Evolutionary conservation across 2,797 vertebrate species (phyloP).

Genomic region (Dromococcyx pavoninus): DNA sequence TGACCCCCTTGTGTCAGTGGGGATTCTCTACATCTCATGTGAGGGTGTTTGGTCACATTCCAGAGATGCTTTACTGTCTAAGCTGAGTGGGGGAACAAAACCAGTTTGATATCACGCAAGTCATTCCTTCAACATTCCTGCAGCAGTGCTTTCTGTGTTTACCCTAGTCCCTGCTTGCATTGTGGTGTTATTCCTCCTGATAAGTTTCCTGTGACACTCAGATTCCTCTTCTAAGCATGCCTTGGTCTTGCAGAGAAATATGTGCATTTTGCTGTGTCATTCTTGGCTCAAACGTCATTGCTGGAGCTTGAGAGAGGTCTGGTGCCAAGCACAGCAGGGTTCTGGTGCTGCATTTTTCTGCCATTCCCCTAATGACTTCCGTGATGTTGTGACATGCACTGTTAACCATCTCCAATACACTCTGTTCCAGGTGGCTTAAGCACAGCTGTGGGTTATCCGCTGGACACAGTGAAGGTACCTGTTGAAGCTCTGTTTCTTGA

Average conservation of each 20-base stretch:
- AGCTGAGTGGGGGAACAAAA: neutral
- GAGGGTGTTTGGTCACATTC: neutral
- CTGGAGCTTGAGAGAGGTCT: neutral
- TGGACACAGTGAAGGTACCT: constrained; percentile 88
- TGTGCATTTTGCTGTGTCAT: neutral
- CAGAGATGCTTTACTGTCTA: neutral
- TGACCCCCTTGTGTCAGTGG: neutral
- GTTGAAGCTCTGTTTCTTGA: neutral
- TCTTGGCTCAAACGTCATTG: neutral
- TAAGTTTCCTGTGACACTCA: fast-evolving
- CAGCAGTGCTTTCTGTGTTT: neutral
- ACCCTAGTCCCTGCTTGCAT: neutral
- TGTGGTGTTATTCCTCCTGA: neutral
- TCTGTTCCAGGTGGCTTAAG: constrained; percentile 82
- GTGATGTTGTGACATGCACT: fast-evolving
- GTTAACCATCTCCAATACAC: neutral
- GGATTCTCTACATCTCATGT: neutral
- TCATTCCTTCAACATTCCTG: neutral
- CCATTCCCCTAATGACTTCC: neutral
- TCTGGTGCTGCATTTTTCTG: neutral
- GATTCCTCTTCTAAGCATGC: neutral
- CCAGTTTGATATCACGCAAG: neutral
- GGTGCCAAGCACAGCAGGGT: neutral
- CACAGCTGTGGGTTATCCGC: constrained; percentile 85
- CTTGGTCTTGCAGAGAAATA: neutral